Evolutionary conservation across 2,797 vertebrate species (phyloP), one percentile per base, ranked within the genome.

Genomic region (Aselliscus stoliczkanus): DNA sequence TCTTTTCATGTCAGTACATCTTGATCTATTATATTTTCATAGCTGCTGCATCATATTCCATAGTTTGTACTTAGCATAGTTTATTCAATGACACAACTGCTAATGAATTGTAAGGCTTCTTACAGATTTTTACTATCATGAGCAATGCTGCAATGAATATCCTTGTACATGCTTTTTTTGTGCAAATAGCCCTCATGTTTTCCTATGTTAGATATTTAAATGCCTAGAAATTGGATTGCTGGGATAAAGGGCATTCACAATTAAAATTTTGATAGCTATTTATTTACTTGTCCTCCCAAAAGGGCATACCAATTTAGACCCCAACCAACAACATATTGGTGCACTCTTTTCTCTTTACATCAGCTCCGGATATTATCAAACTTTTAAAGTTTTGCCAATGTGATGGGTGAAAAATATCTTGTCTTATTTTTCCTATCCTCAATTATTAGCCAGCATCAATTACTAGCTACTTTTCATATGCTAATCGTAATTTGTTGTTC

Each of bases 331-430:
- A 34, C 93, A 60, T 82, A 86, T 5, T 21, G 1, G 12, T 72
- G 34, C 10, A 67, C 12, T 1, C 18, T 91, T 91, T 96, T 79
- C 67, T 93, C 23, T 76, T 31, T 67, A 80, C 8, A 44, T 54
- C 72, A 56, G 25, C 58, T 69, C n/a, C 64, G 44, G 54, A 75
- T 50, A 64, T 80, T 47, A 90, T 79, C 70, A 80, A 64, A 76
- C 52, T 94, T 93, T 94, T 93, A 79, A 93, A 62, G 42, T 96
- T 96, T 93, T 96, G 90, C 72, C 39, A 76, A 9, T 95, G 90
- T 70, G 64, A 42, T 52, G 64, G 34, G 39, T 92, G 39, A 83
- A 96, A 95, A 96, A 81, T 73, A 79, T 42, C 88, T 73, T 72
- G 34, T 89, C 75, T 94, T 76, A 83, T 79, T 94, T 95, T 94